These are phyloP conservation scores for Lordiphosa collinella DNA, from an alignment of 1,140 invertebrate species.

Conservation along the genomic window DNA sequence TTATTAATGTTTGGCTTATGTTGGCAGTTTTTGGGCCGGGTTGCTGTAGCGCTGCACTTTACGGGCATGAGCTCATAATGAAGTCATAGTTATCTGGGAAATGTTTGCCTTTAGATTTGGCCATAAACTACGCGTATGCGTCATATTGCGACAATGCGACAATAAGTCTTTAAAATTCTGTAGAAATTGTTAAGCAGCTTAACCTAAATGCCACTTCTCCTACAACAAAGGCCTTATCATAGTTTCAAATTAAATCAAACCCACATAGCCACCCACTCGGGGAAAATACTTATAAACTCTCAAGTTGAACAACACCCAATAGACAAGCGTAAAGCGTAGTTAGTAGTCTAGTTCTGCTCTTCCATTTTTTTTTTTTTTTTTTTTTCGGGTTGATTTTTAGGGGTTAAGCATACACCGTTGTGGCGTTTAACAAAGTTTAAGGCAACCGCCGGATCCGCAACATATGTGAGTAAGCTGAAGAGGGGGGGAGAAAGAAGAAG, in stretches of 20 bases:
- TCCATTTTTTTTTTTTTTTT: slow-evolving; percentile 14
- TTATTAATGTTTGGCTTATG: slow-evolving; percentile 74
- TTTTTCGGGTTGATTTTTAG: slow-evolving; percentile 14
- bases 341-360: slow-evolving; percentile 9
- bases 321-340: slow-evolving; percentile 37
- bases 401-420: slow-evolving; percentile 40
- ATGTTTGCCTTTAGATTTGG: slow-evolving; percentile 17
- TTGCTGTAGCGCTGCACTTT: slow-evolving; percentile 44
- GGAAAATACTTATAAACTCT: slow-evolving; percentile 9
- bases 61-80: slow-evolving; percentile 66
- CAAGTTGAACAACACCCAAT: slow-evolving; percentile 21
- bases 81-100: slow-evolving; percentile 56
- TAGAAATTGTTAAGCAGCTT: too few species aligned
- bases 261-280: neutral
- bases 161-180: too few species aligned
- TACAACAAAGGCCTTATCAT: slow-evolving; percentile 2
- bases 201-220: neutral
- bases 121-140: slow-evolving; percentile 63
- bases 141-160: slow-evolving; percentile 48
- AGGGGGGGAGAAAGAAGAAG: neutral
- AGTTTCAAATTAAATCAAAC: slow-evolving; percentile 43
- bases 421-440: slow-evolving; percentile 54
- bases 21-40: slow-evolving; percentile 19
- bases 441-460: slow-evolving; percentile 41
- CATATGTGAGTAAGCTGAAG: slow-evolving; percentile 33